Percentiles rank a stretch among this genome's conserved stretches.
phyloP scores from a whole-genome alignment of 2,113 vertebrate genomes.

The Archocentrus centrarchus region DNA sequence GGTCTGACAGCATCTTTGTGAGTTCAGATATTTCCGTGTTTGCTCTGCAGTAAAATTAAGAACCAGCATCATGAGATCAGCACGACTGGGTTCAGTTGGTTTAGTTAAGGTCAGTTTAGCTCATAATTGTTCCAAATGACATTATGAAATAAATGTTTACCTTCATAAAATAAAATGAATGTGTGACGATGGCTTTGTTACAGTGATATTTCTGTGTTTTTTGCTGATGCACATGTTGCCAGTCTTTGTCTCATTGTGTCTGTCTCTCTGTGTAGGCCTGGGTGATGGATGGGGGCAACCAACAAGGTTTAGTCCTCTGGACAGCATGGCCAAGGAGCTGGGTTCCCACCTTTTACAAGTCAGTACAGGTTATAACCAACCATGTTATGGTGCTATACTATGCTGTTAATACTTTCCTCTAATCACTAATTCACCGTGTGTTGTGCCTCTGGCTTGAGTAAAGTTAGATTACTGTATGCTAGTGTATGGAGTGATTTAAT shows the following conservation, averaged over 20 bases:
- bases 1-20: background rate
- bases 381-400: accelerated
- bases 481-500: background rate
- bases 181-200: background rate
- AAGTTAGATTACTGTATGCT: background rate
- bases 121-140: background rate
- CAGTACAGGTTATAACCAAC: conserved; percentile 17
- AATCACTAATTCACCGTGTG: background rate
- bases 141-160: background rate
- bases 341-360: conserved; percentile 95
- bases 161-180: background rate
- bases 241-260: background rate
- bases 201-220: accelerated
- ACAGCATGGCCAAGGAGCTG: conserved; percentile 91
- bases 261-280: conserved; percentile 80
- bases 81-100: background rate
- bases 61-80: background rate
- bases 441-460: accelerated
- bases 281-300: conserved; percentile 92
- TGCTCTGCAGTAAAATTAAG: background rate
- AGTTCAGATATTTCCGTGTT: background rate
- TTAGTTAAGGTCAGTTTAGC: background rate
- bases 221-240: background rate
- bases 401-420: background rate
- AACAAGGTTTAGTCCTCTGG: conserved; percentile 84